A percentile compares a stretch with the other conserved stretches of the same genome.
These are phyloP conservation scores for Ephydatia muelleri DNA, from an alignment of 37 sponge, comb jelly and placozoan genomes.

Conservation along the genomic window DNA sequence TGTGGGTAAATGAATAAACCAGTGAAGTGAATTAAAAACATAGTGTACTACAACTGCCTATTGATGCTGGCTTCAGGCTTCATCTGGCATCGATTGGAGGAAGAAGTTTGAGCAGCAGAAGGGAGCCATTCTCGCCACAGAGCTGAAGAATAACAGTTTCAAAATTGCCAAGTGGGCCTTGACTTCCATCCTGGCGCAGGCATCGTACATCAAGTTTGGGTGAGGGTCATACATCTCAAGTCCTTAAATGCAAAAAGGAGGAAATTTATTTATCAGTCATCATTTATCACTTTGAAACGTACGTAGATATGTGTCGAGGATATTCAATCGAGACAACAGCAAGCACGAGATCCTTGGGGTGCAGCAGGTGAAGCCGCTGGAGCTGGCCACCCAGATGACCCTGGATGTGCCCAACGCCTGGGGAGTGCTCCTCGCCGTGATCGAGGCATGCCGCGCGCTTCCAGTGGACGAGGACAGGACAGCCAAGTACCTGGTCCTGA, in stretches of 20 bases:
- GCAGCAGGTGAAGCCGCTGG: conserved; percentile 86
- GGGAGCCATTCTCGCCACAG: conserved; percentile 97
- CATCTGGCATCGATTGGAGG: conserved; percentile 88
- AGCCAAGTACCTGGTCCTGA: conserved; percentile 88
- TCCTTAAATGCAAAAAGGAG: too few relatives aligned
- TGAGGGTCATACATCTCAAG: conserved; percentile 9
- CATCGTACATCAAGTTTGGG: conserved; percentile 96
- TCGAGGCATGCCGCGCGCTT: conserved; percentile 74
- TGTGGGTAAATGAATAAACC: neutral
- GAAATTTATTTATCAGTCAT: neutral
- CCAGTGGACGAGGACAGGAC: conserved; percentile 16
- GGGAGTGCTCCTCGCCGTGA: conserved; percentile 91
- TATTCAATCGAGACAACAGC: conserved; percentile 62
- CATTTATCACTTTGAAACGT: neutral
- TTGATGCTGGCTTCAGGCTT: conserved; percentile 19
- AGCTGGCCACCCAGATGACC: conserved; percentile 92
- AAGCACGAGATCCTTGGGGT: conserved; percentile 89
- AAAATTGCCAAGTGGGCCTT: conserved; percentile 98
- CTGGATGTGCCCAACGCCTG: conserved; percentile 93
- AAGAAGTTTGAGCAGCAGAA: conserved; percentile 93
- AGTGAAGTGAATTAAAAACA: neutral
- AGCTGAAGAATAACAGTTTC: conserved; percentile 97
- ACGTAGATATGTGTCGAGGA: conserved; percentile 83
- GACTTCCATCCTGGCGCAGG: conserved; percentile 82
- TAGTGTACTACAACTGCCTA: too few relatives aligned